Percentiles rank a stretch among this genome's conserved stretches.
These are phyloP conservation scores for Sphaerodactylus townsendi DNA, from an alignment of 2,113 vertebrate genomes.

Conservation along the genomic window DNA sequence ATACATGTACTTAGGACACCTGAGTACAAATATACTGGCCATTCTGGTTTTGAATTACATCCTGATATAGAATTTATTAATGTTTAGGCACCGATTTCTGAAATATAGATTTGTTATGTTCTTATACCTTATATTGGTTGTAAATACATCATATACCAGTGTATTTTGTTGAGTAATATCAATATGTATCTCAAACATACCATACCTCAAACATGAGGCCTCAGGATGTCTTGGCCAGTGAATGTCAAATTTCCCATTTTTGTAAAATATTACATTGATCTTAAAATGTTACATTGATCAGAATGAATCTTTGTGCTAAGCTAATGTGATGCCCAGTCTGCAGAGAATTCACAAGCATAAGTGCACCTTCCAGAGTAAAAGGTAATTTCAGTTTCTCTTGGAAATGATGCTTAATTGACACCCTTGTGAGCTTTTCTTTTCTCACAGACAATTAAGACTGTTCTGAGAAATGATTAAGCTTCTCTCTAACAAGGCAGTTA, in stretches of 20 bases:
- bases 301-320: not conserved
- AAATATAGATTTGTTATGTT: not conserved
- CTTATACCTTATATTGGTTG: not conserved
- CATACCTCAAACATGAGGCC: not conserved
- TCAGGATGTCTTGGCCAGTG: not conserved
- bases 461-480: not conserved
- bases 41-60: not conserved
- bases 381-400: not conserved
- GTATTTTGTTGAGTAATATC: not conserved
- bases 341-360: not conserved
- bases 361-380: not conserved
- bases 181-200: not conserved
- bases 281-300: not conserved
- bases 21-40: not conserved
- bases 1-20: too few species aligned
- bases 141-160: not conserved
- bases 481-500: accelerated
- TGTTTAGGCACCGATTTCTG: not conserved
- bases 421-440: accelerated
- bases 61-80: not conserved
- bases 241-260: not conserved
- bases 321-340: not conserved
- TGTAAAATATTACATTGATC: not conserved
- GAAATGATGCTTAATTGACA: not conserved
- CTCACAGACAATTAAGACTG: not conserved